Base-by-base conservation (phyloP, 1,140 invertebrate species). In the Atopsyche davidsoni region DNA sequence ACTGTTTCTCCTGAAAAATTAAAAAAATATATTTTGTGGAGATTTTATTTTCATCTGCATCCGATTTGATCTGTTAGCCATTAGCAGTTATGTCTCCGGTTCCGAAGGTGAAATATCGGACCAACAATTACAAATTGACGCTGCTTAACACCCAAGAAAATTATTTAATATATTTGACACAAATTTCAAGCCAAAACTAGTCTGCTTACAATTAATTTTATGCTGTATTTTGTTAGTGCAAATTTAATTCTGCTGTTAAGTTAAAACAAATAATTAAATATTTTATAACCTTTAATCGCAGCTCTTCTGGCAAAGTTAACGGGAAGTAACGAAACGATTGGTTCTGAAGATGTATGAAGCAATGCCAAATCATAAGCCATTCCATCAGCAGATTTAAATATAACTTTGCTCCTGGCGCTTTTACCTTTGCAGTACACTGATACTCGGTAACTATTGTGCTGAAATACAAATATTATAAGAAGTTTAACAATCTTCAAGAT, bases 1-100 rank as follows among this genome's bases (percentile, higher is more conserved):
- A 80, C 71, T 2, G 59, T 57, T 55, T 79, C 73, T 2, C 78
- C 76, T 80, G 52, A 3, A 46, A 51, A 55, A n/a, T 32, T 16
- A 18, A 22, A 48, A 46, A 31, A 17, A 14, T 4, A n/a, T n/a
- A n/a, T n/a, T n/a, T n/a, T n/a, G n/a, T n/a, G n/a, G n/a, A n/a
- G n/a, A n/a, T n/a, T n/a, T n/a, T n/a, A n/a, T n/a, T n/a, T n/a
- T n/a, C n/a, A n/a, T n/a, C n/a, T n/a, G n/a, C n/a, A n/a, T n/a
- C n/a, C n/a, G n/a, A n/a, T n/a, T n/a, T n/a, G n/a, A n/a, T n/a
- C n/a, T n/a, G n/a, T n/a, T n/a, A n/a, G n/a, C n/a, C n/a, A n/a
- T n/a, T n/a, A n/a, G n/a, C n/a, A n/a, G n/a, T n/a, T n/a, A n/a
- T n/a, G n/a, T n/a, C n/a, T n/a, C n/a, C n/a, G n/a, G n/a, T n/a